Base-by-base conservation (phyloP, 2,797 vertebrate genomes). In the Psittacula echo region DNA sequence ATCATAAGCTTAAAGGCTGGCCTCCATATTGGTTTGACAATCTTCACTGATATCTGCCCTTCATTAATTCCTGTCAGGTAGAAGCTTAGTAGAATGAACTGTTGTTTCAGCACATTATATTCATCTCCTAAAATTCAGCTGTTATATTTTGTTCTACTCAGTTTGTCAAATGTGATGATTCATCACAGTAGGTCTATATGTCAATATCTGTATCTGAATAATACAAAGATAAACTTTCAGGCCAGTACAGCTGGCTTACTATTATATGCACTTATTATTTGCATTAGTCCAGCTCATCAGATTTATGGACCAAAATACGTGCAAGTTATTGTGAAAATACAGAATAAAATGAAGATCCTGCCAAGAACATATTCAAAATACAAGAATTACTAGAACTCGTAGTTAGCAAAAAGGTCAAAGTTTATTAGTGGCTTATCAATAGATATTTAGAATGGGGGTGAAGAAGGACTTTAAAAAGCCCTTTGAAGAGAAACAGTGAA, bases 141-240 rank as follows among this genome's bases (percentile, higher is more conserved):
- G 61, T 45, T 92, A 9, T 62, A 80, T 87, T 77, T 96, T 95
- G 77, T 94, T 90, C 65, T 65, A 30, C 65, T 47, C n/a, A 67
- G 47, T 88, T 85, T 93, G 85, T 90, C 80, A 94, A 95, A 87
- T 77, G 26, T 85, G 87, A 71, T 88, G 44, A 93, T 94, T 87
- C 74, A 74, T 94, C 89, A 68, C 42, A 89, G 45, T 64, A 82
- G 60, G 84, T 77, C 80, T 94, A 20, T 71, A 87, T 93, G 87
- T 82, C 85, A 87, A 82, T 94, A 93, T 68, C 51, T 50, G 11
- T 89, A 71, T 94, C 86, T 79, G 71, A 94, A 94, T 93, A 94
- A 93, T 64, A 94, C 17, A 84, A 62, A 95, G 39, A 89, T 85
- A 93, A 92, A 81, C 67, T 87, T 93, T 79, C 74, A 85, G 45